These are phyloP conservation scores for Nymphalis c-album DNA, from an alignment of 2,888 invertebrate genomes.

Conservation along the genomic window DNA sequence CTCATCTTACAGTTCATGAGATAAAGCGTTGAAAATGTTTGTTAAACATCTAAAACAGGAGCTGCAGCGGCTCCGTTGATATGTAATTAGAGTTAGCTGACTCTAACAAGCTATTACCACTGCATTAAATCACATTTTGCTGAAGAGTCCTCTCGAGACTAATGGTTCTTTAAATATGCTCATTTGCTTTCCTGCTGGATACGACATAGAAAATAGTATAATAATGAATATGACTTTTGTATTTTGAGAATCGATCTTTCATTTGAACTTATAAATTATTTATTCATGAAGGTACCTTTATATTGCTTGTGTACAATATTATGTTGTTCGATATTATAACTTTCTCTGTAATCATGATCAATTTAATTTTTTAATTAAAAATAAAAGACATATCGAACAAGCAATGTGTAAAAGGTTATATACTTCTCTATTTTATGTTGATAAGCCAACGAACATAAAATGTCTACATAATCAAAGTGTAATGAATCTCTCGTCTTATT, in stretches of 20 bases:
- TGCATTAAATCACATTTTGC: slow-evolving; percentile 19
- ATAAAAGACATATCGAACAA: too few species aligned
- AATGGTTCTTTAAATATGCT: slow-evolving; percentile 10
- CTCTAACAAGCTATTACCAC: slow-evolving; percentile 18
- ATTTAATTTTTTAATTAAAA: too few species aligned
- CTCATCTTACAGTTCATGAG: neutral
- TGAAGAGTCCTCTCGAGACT: slow-evolving; percentile 9
- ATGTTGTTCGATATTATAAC: too few species aligned
- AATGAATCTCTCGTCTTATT: slow-evolving; percentile 20
- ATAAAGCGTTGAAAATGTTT: slow-evolving; percentile 5
- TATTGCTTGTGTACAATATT: too few species aligned
- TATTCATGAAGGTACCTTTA: too few species aligned
- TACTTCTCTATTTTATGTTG: too few species aligned
- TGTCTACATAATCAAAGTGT: slow-evolving; percentile 13
- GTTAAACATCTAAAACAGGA: slow-evolving; percentile 9
- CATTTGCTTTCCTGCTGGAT: neutral
- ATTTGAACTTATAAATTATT: too few species aligned
- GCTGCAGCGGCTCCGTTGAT: slow-evolving; percentile 13
- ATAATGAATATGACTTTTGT: neutral
- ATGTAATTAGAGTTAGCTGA: slow-evolving; percentile 16
- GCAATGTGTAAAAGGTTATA: too few species aligned
- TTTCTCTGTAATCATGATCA: too few species aligned
- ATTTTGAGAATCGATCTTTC: neutral
- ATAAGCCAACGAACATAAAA: too few species aligned
- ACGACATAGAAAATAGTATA: slow-evolving; percentile 2